Conservation (phyloP, 2,113 vertebrate species). For the Ia io region DNA sequence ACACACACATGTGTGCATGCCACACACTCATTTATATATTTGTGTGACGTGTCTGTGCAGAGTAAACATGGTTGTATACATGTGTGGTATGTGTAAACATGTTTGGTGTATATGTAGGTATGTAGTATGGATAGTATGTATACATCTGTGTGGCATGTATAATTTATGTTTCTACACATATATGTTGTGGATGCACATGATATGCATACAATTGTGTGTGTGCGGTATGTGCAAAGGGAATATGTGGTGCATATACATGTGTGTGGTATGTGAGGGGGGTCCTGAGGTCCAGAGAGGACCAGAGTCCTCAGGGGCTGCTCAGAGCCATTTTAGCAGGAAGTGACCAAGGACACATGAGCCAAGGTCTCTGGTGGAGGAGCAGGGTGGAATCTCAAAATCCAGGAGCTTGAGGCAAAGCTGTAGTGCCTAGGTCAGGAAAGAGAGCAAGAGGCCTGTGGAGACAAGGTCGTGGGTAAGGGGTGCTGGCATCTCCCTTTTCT, state of each 20-base stretch:
- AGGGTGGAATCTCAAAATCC: background rate
- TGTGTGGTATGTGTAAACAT: background rate
- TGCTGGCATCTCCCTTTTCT: background rate
- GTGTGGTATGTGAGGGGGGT: background rate
- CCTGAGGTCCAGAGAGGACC: background rate
- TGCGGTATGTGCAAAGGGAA: background rate
- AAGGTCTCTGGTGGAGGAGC: background rate
- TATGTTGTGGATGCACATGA: background rate
- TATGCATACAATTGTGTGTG: background rate
- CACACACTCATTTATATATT: background rate
- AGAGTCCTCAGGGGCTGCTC: background rate
- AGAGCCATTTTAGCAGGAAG: background rate
- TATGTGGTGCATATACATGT: background rate
- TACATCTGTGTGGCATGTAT: background rate
- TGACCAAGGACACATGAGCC: background rate
- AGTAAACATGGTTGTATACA: background rate
- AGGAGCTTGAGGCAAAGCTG: background rate
- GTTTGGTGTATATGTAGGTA: background rate
- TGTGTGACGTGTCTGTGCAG: background rate
- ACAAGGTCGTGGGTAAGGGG: background rate
- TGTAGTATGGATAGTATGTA: background rate
- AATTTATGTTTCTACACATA: background rate
- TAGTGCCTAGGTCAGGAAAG: background rate
- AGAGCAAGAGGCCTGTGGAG: background rate
- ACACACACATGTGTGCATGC: background rate